A percentile compares a stretch with the other conserved stretches of the same genome.
These are phyloP conservation scores for Holcopasites calliopsidis DNA, from an alignment of 1,140 invertebrate species.

Conservation along the genomic window DNA sequence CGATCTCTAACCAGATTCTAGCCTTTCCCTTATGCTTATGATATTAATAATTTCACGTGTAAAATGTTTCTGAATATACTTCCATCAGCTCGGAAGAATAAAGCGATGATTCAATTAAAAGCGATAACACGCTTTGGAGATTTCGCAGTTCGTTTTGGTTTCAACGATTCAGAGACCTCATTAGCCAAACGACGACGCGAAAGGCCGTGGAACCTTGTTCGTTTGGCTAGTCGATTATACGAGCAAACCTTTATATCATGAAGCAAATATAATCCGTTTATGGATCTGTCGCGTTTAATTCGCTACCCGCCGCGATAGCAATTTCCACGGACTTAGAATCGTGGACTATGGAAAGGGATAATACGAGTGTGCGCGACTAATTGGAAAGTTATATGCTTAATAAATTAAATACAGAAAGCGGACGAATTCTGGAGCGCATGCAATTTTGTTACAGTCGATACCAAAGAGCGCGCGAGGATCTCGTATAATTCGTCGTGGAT, in stretches of 20 bases:
- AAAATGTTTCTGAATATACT: background rate
- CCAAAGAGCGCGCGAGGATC: background rate
- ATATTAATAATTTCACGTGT: too few relatives aligned
- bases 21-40: background rate
- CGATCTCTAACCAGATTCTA: background rate
- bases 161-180: background rate
- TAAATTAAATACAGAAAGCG: background rate
- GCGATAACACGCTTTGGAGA: too few relatives aligned
- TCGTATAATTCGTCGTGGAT: background rate
- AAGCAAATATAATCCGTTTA: slow-evolving; percentile 28
- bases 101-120: too few relatives aligned
- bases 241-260: slow-evolving; percentile 12
- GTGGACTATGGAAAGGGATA: too few relatives aligned
- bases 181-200: background rate
- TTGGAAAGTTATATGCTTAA: background rate
- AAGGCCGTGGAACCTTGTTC: background rate
- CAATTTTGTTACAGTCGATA: too few relatives aligned
- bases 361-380: background rate
- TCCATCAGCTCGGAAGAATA: background rate
- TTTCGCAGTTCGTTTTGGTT: background rate
- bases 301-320: background rate
- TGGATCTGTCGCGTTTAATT: slow-evolving; percentile 21
- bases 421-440: too few relatives aligned
- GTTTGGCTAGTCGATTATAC: slow-evolving; percentile 21
- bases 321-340: background rate